phyloP scores from a whole-genome alignment of 2,888 invertebrate genomes.

The Pyrocoelia pectoralis region DNA sequence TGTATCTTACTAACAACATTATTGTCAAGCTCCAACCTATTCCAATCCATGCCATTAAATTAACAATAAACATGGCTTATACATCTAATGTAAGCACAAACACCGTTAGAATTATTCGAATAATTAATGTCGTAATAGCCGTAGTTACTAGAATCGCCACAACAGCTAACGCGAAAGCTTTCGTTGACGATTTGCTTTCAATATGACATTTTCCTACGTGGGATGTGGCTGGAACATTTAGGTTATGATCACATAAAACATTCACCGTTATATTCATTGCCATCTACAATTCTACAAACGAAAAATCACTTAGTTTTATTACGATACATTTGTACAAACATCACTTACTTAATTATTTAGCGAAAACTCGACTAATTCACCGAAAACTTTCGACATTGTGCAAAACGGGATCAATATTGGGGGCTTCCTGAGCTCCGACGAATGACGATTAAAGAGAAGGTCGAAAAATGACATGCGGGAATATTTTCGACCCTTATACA shows the following conservation, averaged over 20 bases:
- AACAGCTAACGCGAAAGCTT: neutral
- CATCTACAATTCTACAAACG: neutral
- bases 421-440: neutral
- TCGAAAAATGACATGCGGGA: neutral
- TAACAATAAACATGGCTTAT: too few species aligned
- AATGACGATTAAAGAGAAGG: neutral
- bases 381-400: neutral
- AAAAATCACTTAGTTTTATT: neutral
- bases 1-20: too few species aligned
- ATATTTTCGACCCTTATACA: neutral
- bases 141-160: neutral
- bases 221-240: neutral
- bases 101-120: too few species aligned
- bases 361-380: neutral
- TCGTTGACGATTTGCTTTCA: neutral
- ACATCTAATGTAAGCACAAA: too few species aligned
- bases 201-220: neutral
- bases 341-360: neutral
- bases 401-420: neutral
- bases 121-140: too few species aligned
- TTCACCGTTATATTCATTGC: neutral
- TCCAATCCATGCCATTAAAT: too few species aligned
- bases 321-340: neutral
- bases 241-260: neutral
- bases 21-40: too few species aligned